Percentiles rank a stretch among this genome's conserved stretches.
phyloP scores from a whole-genome alignment of 2,797 vertebrate species.

The Centroberyx gerrardi region DNA sequence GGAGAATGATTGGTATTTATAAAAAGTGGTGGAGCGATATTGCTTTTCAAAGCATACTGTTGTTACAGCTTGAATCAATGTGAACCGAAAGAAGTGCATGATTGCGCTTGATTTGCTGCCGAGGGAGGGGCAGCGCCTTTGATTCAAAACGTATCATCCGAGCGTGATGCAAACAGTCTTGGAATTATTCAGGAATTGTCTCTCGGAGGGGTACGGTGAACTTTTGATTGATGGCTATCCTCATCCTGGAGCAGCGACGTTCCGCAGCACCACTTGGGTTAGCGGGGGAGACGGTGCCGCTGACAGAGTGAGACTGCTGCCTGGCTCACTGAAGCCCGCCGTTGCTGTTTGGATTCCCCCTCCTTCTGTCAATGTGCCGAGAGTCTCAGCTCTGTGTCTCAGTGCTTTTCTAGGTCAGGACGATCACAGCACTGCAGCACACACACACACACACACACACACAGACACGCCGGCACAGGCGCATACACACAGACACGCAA shows the following conservation, averaged over 20 bases:
- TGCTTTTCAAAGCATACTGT: conserved; percentile 28
- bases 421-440: conserved; percentile 69
- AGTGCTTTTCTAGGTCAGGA: conserved; percentile 82
- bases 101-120: conserved; percentile 52
- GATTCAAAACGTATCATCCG: conserved; percentile 50
- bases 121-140: conserved; percentile 37
- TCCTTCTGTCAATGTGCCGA: conserved; percentile 65
- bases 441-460: background rate
- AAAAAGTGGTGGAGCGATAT: conserved; percentile 26
- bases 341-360: conserved; percentile 62
- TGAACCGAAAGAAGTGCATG: conserved; percentile 32
- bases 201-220: conserved; percentile 48
- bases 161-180: conserved; percentile 36
- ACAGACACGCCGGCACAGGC: background rate
- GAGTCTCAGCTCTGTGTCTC: conserved; percentile 71
- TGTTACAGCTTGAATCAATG: conserved; percentile 31
- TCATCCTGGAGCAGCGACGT: conserved; percentile 45
- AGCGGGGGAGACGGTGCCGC: conserved; percentile 20
- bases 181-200: conserved; percentile 62
- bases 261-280: conserved; percentile 46
- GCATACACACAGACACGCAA: conserved; percentile 16
- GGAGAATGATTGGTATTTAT: conserved; percentile 35
- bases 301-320: conserved; percentile 59
- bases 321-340: conserved; percentile 68
- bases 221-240: conserved; percentile 70